phyloP scores from a whole-genome alignment of 2,888 invertebrate genomes.

The Acanthosepion lycidas region DNA sequence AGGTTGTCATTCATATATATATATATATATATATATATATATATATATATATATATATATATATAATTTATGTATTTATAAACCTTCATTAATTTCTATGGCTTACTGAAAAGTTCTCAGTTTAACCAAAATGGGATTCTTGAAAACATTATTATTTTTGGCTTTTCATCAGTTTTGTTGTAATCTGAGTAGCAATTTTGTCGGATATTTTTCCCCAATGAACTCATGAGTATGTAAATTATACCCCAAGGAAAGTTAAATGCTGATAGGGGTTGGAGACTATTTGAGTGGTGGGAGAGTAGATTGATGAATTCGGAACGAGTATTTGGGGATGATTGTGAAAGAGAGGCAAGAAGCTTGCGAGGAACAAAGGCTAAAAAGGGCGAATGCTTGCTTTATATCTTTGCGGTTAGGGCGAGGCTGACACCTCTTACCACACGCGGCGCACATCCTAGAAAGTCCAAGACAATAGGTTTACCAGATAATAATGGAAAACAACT shows the following conservation, averaged over 20 bases:
- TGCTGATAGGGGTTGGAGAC: neutral
- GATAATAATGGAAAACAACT: neutral
- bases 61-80: too few species aligned
- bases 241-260: neutral
- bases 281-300: neutral
- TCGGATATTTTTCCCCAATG: too few species aligned
- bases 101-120: too few species aligned
- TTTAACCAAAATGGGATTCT: too few species aligned
- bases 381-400: neutral
- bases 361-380: neutral
- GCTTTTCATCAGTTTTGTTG: too few species aligned
- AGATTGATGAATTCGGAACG: neutral
- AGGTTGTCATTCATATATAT: too few species aligned
- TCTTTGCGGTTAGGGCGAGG: neutral
- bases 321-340: neutral
- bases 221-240: neutral
- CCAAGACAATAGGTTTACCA: constrained; percentile 21
- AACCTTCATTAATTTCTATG: too few species aligned
- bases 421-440: constrained; percentile 9
- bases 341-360: neutral
- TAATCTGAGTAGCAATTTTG: too few species aligned
- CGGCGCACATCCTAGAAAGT: neutral
- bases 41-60: too few species aligned
- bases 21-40: too few species aligned
- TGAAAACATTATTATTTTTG: too few species aligned